Evolutionary conservation across 1,140 invertebrate species (phyloP).

Genomic region (Drosophila bocki): DNA sequence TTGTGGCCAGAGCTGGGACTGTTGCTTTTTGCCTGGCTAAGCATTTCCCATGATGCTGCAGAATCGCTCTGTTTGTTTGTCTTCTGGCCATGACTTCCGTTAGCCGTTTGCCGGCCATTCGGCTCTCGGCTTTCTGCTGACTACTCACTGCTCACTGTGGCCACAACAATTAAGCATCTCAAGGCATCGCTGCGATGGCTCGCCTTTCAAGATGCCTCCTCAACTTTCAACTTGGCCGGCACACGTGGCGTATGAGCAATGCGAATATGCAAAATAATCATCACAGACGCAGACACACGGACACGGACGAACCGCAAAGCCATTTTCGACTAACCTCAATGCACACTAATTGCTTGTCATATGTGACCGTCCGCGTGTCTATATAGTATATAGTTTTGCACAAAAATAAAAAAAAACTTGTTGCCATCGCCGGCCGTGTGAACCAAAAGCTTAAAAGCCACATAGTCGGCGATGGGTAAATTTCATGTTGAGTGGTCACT

Average conservation of each 20-base stretch:
- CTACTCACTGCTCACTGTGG: slow-evolving; percentile 53
- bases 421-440: slow-evolving; percentile 68
- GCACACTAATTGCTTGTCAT: slow-evolving; percentile 84
- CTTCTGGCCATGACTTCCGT: slow-evolving; percentile 80
- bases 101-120: slow-evolving; percentile 52
- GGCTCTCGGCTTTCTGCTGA: slow-evolving; percentile 23
- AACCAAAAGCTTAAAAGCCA: slow-evolving; percentile 79
- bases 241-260: slow-evolving; percentile 80
- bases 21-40: slow-evolving; percentile 58
- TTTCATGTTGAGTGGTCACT: background rate
- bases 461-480: slow-evolving; percentile 66
- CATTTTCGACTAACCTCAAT: slow-evolving; percentile 81
- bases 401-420: slow-evolving; percentile 61
- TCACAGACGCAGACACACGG: slow-evolving; percentile 14
- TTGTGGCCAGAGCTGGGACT: slow-evolving; percentile 11
- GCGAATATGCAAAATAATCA: slow-evolving; percentile 62
- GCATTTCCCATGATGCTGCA: slow-evolving; percentile 82
- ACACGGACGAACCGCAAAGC: slow-evolving; percentile 59
- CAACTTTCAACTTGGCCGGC: slow-evolving; percentile 73
- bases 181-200: slow-evolving; percentile 45
- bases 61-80: slow-evolving; percentile 77
- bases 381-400: slow-evolving; percentile 56
- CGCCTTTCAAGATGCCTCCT: slow-evolving; percentile 56
- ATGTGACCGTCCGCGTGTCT: slow-evolving; percentile 53
- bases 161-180: slow-evolving; percentile 46